Conservation (phyloP, 2,113 vertebrate genomes). For the Melanerpes aurifrons region DNA sequence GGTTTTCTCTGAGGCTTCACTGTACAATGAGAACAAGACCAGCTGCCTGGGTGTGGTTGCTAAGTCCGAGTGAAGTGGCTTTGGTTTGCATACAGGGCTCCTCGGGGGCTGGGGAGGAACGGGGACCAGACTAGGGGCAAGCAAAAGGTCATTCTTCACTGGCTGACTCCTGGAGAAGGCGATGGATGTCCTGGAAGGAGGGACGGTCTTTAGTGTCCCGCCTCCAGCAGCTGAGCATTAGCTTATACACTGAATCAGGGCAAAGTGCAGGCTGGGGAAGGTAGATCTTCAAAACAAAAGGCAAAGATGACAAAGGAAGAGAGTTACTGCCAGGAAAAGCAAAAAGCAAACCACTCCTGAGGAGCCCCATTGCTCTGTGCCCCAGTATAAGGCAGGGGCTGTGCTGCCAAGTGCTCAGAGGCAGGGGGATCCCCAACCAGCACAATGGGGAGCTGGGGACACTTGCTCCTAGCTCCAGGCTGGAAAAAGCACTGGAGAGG, state of each 20-base stretch:
- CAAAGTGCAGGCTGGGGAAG: constrained; percentile 90
- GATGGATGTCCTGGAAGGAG: constrained; percentile 91
- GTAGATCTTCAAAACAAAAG: constrained; percentile 82
- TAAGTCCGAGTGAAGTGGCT: constrained; percentile 64
- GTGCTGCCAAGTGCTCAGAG: neutral
- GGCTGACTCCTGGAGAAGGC: constrained; percentile 79
- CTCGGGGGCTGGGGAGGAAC: constrained; percentile 1
- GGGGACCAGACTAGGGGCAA: neutral
- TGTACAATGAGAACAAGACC: constrained; percentile 53
- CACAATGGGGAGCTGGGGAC: neutral
- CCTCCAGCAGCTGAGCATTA: constrained; percentile 96
- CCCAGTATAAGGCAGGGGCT: fast-evolving
- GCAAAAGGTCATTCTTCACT: constrained; percentile 70
- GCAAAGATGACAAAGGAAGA: neutral
- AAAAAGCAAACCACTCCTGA: neutral
- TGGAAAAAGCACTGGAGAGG: fast-evolving
- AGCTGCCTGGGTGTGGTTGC: neutral
- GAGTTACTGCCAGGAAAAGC: neutral
- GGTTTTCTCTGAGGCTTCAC: constrained; percentile 52
- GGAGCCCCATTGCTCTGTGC: fast-evolving
- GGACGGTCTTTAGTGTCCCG: constrained; percentile 94
- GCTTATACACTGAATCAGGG: constrained; percentile 87
- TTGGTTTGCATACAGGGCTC: neutral
- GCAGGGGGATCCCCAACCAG: neutral
- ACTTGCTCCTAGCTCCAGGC: too few relatives aligned